Conservation (phyloP, 1,140 invertebrate species). For the Phymorhynchus buccinoides region DNA sequence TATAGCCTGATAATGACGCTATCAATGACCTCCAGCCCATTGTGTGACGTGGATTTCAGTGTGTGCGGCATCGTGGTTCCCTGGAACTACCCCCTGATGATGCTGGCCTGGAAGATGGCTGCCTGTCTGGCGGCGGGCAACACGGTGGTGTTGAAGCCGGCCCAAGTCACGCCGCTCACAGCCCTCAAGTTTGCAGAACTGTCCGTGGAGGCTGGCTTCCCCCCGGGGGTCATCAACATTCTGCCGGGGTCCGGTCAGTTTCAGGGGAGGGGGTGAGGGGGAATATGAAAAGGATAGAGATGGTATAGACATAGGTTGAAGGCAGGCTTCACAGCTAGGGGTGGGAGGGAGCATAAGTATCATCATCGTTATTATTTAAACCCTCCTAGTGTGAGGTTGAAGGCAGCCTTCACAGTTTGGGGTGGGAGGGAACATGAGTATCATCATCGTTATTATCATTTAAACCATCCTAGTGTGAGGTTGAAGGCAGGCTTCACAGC, state of each 20-base stretch:
- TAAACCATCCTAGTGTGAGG: too few relatives aligned
- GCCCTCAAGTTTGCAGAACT: slow-evolving; percentile 95
- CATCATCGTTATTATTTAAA: too few relatives aligned
- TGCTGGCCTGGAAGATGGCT: slow-evolving; percentile 78
- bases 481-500: too few relatives aligned
- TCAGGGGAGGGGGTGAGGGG: neutral
- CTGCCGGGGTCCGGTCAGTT: slow-evolving; percentile 83
- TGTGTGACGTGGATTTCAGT: slow-evolving; percentile 65
- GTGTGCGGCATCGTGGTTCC: slow-evolving; percentile 80
- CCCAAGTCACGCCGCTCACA: slow-evolving; percentile 83
- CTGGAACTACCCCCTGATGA: slow-evolving; percentile 79
- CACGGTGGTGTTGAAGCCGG: slow-evolving; percentile 80
- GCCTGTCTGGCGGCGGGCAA: slow-evolving; percentile 80
- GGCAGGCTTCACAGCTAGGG: neutral
- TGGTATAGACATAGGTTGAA: neutral
- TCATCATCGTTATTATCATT: too few relatives aligned
- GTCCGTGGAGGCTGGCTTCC: slow-evolving; percentile 88
- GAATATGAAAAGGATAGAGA: neutral
- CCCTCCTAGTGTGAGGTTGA: too few relatives aligned
- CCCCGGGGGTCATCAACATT: slow-evolving; percentile 95
- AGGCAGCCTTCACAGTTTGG: too few relatives aligned
- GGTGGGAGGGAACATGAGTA: too few relatives aligned
- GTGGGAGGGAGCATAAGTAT: too few relatives aligned
- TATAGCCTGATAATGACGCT: too few relatives aligned
- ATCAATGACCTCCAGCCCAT: too few relatives aligned